Conservation (phyloP, 1,140 invertebrate genomes). For the Panagrolaimus sp. region DNA sequence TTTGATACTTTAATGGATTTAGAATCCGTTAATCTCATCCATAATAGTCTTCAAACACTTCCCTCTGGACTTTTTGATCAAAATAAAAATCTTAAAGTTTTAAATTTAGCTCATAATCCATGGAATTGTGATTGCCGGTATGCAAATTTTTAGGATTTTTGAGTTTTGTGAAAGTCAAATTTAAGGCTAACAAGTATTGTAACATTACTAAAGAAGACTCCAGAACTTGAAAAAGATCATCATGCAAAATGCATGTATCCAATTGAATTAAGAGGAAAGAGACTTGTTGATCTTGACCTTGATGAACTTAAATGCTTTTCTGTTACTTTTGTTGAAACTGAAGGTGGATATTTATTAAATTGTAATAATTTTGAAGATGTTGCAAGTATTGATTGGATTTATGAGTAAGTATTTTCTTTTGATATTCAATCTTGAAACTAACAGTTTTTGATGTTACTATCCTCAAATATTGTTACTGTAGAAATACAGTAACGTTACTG, state of each 20-base stretch:
- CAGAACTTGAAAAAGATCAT: constrained; percentile 17
- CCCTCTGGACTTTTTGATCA: constrained; percentile 25
- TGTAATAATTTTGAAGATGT: constrained; percentile 18
- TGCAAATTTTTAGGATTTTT: constrained; percentile 14
- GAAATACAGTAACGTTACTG: constrained; percentile 25
- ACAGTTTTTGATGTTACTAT: constrained; percentile 14
- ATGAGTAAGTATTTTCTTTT: constrained; percentile 25
- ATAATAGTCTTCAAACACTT: constrained; percentile 41
- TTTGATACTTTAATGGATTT: constrained; percentile 33
- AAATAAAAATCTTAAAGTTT: constrained; percentile 25
- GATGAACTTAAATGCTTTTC: constrained; percentile 31
- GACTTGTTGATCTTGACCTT: constrained; percentile 18
- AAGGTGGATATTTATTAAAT: constrained; percentile 26
- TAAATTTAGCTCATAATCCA: constrained; percentile 37
- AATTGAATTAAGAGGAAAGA: neutral
- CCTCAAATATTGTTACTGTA: neutral
- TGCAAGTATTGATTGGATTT: constrained; percentile 33
- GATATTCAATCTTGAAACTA: constrained; percentile 21
- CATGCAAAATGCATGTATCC: constrained; percentile 27
- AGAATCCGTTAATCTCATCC: constrained; percentile 30
- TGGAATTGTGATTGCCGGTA: constrained; percentile 51
- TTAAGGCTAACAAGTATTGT: constrained; percentile 11
- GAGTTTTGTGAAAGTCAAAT: constrained; percentile 11
- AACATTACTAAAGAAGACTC: constrained; percentile 16
- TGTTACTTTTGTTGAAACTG: constrained; percentile 10